phyloP scores from a whole-genome alignment of 2,797 vertebrate genomes.

The Pitangus sulphuratus region DNA sequence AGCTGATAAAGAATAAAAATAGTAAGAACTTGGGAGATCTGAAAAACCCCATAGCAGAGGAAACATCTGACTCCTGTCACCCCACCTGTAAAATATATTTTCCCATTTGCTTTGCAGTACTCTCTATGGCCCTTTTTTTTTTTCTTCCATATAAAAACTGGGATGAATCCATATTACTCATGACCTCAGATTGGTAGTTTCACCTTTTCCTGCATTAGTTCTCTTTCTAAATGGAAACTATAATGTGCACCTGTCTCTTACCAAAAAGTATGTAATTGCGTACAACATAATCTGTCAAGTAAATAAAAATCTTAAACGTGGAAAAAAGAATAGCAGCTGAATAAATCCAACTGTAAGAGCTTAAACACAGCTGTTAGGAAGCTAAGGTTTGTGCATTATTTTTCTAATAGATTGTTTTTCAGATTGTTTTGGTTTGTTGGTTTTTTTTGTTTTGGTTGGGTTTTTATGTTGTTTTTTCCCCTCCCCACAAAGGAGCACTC shows the following conservation, averaged over 20 bases:
- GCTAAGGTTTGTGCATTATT: background rate
- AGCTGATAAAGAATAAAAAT: background rate
- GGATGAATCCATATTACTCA: background rate
- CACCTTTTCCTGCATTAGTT: background rate
- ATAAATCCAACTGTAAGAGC: background rate
- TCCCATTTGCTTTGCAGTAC: background rate
- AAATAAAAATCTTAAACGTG: background rate
- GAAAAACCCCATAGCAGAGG: background rate
- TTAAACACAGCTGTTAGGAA: background rate
- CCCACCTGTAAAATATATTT: background rate
- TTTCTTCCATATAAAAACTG: background rate
- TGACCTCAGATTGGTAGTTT: background rate
- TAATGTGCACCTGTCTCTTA: background rate
- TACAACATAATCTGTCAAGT: background rate
- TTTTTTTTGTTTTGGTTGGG: background rate
- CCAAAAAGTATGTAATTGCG: background rate
- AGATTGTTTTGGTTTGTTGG: background rate
- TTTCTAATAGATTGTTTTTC: background rate
- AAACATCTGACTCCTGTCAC: background rate
- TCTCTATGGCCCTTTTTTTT: background rate
- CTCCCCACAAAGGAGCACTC: fast-evolving
- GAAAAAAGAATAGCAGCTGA: background rate
- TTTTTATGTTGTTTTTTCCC: background rate
- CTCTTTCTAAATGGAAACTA: background rate
- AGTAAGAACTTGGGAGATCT: background rate